Evolutionary conservation across 2,888 invertebrate species (phyloP).

Genomic region (Taphrorychus bicolor): DNA sequence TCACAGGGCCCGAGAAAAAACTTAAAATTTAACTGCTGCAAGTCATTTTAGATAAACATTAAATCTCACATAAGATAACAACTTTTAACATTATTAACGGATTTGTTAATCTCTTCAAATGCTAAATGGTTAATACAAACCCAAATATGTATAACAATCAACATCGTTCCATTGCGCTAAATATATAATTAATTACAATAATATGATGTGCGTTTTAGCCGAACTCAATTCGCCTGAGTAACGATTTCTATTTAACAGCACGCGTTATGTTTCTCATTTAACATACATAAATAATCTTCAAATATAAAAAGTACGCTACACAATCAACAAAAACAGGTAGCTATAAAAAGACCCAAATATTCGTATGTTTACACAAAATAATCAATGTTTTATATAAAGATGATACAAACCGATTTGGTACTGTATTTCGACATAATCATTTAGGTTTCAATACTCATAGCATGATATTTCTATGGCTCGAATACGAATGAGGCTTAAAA

Average conservation of each 20-base stretch:
- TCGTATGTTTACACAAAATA: neutral
- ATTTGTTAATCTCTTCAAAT: neutral
- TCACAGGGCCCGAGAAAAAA: no score
- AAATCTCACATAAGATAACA: no score
- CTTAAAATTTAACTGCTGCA: no score
- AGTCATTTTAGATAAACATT: no score
- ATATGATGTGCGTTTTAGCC: slow-evolving; percentile 5
- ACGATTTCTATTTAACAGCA: neutral
- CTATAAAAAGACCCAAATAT: neutral
- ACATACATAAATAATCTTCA: neutral
- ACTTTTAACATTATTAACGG: slow-evolving; percentile 1
- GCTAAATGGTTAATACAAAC: neutral
- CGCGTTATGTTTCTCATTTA: neutral
- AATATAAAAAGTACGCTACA: neutral
- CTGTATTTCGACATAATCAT: neutral
- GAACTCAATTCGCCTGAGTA: slow-evolving; percentile 4
- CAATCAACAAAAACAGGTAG: neutral
- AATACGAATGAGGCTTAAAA: neutral
- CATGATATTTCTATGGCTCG: neutral
- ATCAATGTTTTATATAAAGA: neutral
- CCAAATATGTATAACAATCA: neutral
- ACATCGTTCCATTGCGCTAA: neutral
- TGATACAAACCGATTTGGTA: neutral
- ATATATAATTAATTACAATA: neutral
- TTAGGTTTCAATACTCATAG: no score